Evolutionary conservation across 2,113 vertebrate genomes (phyloP).

Genomic region (Ailurus styani): DNA sequence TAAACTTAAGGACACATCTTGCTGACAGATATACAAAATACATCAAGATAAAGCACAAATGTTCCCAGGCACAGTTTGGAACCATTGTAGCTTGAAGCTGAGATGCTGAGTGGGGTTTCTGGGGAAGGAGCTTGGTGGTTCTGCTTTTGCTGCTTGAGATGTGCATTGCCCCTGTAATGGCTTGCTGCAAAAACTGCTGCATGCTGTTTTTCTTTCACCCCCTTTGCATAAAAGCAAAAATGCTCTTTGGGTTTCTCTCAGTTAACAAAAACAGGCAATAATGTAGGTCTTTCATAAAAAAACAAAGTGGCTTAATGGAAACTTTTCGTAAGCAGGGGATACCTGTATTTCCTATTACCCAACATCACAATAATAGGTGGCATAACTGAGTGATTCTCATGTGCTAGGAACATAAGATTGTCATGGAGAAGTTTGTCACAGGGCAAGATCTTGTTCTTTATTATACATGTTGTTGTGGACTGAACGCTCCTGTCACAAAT

Average conservation of each 20-base stretch:
- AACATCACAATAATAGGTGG: neutral
- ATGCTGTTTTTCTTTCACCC: neutral
- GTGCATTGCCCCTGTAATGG: neutral
- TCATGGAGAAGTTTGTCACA: neutral
- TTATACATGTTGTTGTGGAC: neutral
- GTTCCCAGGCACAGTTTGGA: neutral
- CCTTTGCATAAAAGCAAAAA: neutral
- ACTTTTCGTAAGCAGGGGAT: neutral
- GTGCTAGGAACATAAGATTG: neutral
- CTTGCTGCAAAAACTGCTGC: neutral
- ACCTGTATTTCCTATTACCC: neutral
- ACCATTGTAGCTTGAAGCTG: neutral
- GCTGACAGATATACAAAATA: neutral
- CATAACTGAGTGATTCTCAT: neutral
- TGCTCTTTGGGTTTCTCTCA: neutral
- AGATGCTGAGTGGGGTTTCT: neutral
- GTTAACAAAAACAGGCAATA: neutral
- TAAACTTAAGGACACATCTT: neutral
- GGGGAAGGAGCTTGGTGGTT: neutral
- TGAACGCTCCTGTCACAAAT: neutral
- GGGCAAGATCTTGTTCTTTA: neutral
- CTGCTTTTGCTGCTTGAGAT: neutral
- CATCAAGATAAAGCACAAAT: neutral
- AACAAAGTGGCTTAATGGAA: neutral
- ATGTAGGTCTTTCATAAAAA: neutral